These are phyloP conservation scores for Geopemphigus sp. DNA, from an alignment of 1,140 invertebrate genomes.

Conservation along the genomic window DNA sequence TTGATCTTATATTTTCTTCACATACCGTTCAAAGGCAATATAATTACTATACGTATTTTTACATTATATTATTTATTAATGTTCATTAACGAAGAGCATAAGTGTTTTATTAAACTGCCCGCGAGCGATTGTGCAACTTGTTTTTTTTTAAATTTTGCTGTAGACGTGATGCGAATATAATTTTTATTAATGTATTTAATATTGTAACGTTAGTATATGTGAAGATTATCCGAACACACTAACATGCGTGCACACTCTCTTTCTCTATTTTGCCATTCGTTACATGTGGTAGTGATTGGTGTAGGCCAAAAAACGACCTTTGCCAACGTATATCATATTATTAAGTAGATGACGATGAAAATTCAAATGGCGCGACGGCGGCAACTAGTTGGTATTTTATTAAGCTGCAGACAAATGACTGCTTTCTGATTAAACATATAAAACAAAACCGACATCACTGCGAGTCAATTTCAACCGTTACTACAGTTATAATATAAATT, in stretches of 20 bases:
- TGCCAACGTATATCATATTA: neutral
- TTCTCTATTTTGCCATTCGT: neutral
- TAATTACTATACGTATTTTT: too few relatives aligned
- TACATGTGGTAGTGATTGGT: neutral
- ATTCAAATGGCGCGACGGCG: neutral
- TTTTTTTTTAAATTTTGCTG: slow-evolving; percentile 27
- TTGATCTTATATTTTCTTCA: too few relatives aligned
- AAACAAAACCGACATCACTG: neutral
- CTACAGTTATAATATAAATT: neutral
- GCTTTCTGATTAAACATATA: neutral
- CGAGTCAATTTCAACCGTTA: neutral
- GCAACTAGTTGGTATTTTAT: neutral
- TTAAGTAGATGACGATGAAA: neutral
- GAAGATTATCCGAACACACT: neutral
- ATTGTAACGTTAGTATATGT: neutral
- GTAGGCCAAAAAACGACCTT: slow-evolving; percentile 9
- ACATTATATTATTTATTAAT: too few relatives aligned
- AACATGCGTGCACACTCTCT: neutral
- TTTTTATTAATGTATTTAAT: neutral
- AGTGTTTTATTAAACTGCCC: slow-evolving; percentile 23
- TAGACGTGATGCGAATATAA: slow-evolving; percentile 36
- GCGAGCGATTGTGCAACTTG: slow-evolving; percentile 21
- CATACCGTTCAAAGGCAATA: neutral
- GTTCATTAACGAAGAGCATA: slow-evolving; percentile 16
- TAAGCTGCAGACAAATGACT: neutral